Percentiles rank a stretch among this genome's conserved stretches.
Evolutionary conservation across 2,888 invertebrate species (phyloP).

Genomic region (Caenorhabditis sulstoni): DNA sequence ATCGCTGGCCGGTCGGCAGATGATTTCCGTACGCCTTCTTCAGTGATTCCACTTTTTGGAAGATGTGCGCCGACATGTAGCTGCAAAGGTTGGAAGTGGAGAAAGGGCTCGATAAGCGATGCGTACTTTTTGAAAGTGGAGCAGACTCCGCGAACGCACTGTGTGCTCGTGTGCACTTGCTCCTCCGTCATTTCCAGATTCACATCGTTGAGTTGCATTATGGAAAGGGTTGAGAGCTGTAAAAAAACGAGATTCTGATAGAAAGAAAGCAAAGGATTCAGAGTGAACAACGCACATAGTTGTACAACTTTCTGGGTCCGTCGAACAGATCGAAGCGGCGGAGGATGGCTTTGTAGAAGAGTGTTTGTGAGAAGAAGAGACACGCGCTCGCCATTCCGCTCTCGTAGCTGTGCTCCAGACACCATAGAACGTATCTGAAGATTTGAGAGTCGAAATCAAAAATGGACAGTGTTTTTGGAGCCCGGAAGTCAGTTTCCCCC

Average conservation of each 20-base stretch:
- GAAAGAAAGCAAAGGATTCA: no score
- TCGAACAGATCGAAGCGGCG: slow-evolving; percentile 96
- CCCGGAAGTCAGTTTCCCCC: no score
- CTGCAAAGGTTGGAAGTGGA: slow-evolving; percentile 80
- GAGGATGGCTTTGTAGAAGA: slow-evolving; percentile 89
- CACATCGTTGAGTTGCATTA: slow-evolving; percentile 86
- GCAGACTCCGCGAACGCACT: slow-evolving; percentile 92
- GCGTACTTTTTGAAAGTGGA: slow-evolving; percentile 86
- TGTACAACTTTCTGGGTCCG: slow-evolving; percentile 93
- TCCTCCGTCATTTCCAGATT: slow-evolving; percentile 87
- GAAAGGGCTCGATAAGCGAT: background rate
- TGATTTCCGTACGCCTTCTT: slow-evolving; percentile 19
- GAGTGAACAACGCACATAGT: slow-evolving; percentile 86
- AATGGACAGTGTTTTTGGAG: no score
- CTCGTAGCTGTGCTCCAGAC: slow-evolving; percentile 95
- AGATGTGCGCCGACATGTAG: slow-evolving; percentile 93
- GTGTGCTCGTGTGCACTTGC: slow-evolving; percentile 91
- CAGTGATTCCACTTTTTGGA: slow-evolving; percentile 86
- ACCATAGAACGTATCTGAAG: slow-evolving; percentile 91
- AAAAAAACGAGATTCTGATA: slow-evolving; percentile 12
- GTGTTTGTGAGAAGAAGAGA: slow-evolving; percentile 93
- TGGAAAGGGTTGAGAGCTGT: slow-evolving; percentile 90
- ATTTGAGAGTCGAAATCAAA: no score
- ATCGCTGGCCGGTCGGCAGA: slow-evolving; percentile 11
- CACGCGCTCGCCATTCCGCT: slow-evolving; percentile 98